phyloP scores from a whole-genome alignment of 37 sponge, comb jelly and placozoan genomes.

The Tethya wilhelma region DNA sequence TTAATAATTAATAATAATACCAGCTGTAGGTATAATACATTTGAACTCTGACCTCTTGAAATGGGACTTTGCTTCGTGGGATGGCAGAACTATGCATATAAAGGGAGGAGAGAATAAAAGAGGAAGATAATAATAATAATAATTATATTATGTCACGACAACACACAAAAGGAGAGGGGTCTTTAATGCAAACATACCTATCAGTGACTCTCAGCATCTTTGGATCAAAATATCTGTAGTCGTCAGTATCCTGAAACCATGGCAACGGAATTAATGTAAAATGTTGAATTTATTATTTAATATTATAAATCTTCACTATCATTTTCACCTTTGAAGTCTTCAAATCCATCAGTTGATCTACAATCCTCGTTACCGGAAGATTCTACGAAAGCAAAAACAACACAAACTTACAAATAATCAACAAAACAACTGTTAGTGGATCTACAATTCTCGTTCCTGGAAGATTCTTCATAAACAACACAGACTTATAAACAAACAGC shows the following conservation, averaged over 20 bases:
- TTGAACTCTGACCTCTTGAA: constrained; percentile 52
- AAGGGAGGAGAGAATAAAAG: neutral
- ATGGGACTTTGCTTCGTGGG: constrained; percentile 50
- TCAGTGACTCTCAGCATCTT: constrained; percentile 79
- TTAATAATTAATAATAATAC: too few relatives aligned
- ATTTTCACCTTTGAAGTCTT: constrained; percentile 67
- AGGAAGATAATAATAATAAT: neutral
- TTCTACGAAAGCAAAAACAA: constrained; percentile 43
- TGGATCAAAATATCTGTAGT: constrained; percentile 93
- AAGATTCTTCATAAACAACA: too few relatives aligned
- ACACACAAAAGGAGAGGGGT: neutral
- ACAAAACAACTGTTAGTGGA: neutral
- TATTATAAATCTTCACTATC: too few relatives aligned
- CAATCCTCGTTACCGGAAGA: constrained; percentile 91
- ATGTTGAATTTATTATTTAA: too few relatives aligned
- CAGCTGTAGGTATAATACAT: neutral
- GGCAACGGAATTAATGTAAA: neutral
- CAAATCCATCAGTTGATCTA: constrained; percentile 89
- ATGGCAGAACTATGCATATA: constrained; percentile 28
- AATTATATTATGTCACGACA: neutral
- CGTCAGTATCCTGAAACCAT: constrained; percentile 77
- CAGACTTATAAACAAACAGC: too few relatives aligned
- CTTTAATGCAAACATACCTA: constrained; percentile 36
- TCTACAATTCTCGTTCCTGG: neutral
- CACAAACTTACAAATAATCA: neutral